A percentile compares a stretch with the other conserved stretches of the same genome.
Conservation (phyloP, 2,113 vertebrate genomes). For the Cebidichthys violaceus region DNA sequence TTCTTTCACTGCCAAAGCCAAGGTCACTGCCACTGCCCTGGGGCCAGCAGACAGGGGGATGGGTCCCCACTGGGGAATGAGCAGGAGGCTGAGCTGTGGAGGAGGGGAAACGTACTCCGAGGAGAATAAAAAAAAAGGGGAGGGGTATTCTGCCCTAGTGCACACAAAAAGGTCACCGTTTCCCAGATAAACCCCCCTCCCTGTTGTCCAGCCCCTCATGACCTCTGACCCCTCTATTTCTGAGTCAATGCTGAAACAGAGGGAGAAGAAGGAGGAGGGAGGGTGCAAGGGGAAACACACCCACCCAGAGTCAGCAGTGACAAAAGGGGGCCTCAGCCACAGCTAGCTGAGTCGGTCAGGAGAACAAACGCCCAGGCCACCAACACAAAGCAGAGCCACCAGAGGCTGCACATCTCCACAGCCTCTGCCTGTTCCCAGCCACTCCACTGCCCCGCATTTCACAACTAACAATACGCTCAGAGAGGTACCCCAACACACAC, state of each 20-base stretch:
- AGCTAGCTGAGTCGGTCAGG: conserved; percentile 66
- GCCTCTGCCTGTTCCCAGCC: conserved; percentile 79
- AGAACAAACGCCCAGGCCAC: conserved; percentile 70
- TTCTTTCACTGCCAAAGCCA: conserved; percentile 80
- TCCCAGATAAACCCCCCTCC: conserved; percentile 79
- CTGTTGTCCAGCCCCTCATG: conserved; percentile 67
- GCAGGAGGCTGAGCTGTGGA: conserved; percentile 63
- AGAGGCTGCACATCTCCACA: conserved; percentile 70
- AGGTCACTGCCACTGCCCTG: conserved; percentile 84
- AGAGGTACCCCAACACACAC: conserved; percentile 67
- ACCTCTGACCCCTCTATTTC: conserved; percentile 89
- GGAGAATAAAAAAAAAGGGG: conserved; percentile 78
- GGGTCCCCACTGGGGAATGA: conserved; percentile 73
- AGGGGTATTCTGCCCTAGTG: conserved; percentile 88
- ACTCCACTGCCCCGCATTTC: conserved; percentile 67
- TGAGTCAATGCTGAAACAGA: conserved; percentile 78
- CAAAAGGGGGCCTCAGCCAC: conserved; percentile 77
- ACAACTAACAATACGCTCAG: conserved; percentile 68
- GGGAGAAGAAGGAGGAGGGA: conserved; percentile 40
- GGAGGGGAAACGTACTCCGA: conserved; percentile 66
- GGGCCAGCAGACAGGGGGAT: conserved; percentile 83
- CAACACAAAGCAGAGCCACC: conserved; percentile 73
- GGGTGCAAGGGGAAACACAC: conserved; percentile 64
- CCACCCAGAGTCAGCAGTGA: conserved; percentile 73
- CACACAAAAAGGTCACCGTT: conserved; percentile 90